A percentile compares a stretch with the other conserved stretches of the same genome.
Evolutionary conservation across 2,113 vertebrate genomes (phyloP).

Genomic region (Lamprotornis superbus): DNA sequence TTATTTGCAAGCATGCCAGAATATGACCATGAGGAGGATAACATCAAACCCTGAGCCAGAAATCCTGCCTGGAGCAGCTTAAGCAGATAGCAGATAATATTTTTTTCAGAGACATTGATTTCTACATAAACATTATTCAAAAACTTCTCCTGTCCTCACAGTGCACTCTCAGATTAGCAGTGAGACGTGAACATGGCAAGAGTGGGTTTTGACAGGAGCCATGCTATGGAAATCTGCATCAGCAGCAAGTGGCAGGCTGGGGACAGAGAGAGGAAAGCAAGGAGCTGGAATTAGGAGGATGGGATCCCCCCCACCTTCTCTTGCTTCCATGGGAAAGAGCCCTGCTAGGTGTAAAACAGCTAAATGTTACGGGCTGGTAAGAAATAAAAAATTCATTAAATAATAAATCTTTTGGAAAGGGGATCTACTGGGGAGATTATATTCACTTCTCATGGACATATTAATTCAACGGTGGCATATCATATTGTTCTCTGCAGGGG

Average conservation of each 20-base stretch:
- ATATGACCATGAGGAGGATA: not conserved
- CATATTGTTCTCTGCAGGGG: slow-evolving; percentile 17
- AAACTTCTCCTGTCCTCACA: not conserved
- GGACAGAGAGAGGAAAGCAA: not conserved
- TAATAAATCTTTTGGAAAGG: slow-evolving; percentile 49
- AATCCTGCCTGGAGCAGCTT: slow-evolving; percentile 6
- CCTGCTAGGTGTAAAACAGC: slow-evolving; percentile 27
- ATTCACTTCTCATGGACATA: slow-evolving; percentile 9
- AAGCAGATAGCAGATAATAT: not conserved
- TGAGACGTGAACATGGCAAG: not conserved
- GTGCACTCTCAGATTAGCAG: not conserved
- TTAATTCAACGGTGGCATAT: slow-evolving; percentile 48
- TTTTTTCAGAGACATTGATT: not conserved
- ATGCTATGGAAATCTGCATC: not conserved
- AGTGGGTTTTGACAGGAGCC: not conserved
- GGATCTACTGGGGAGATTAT: slow-evolving; percentile 32
- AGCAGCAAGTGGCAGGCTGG: not conserved
- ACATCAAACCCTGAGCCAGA: not conserved
- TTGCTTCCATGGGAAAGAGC: not conserved
- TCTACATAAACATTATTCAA: not conserved
- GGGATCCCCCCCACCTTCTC: not conserved
- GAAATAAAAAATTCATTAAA: slow-evolving; percentile 46
- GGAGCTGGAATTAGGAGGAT: not conserved
- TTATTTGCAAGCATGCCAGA: not conserved
- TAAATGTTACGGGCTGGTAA: not conserved